Evolutionary conservation across 2,797 vertebrate genomes (phyloP).

Genomic region (Sebastes cheni): DNA sequence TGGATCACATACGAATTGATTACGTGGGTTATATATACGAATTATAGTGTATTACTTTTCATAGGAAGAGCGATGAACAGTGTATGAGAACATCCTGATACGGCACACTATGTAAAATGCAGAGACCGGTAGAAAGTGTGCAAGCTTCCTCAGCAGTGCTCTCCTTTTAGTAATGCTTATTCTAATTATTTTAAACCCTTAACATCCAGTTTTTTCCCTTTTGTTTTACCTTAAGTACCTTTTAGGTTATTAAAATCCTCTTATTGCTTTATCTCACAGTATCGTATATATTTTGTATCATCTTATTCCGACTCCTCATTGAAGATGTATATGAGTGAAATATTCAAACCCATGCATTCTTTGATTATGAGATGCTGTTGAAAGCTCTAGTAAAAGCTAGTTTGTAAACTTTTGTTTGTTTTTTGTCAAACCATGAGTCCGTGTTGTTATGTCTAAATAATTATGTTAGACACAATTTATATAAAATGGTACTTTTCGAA

Average conservation of each 20-base stretch:
- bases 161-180: not conserved
- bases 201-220: not conserved
- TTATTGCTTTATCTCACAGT: not conserved
- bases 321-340: not conserved
- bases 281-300: not conserved
- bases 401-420: not conserved
- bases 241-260: not conserved
- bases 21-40: not conserved
- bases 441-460: not conserved
- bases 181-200: not conserved
- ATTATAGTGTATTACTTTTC: not conserved
- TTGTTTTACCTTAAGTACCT: not conserved
- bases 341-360: too few species aligned
- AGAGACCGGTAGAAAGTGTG: not conserved
- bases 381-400: not conserved
- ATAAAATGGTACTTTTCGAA: not conserved
- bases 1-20: not conserved
- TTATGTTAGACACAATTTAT: not conserved
- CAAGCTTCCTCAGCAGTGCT: not conserved
- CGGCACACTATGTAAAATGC: too few species aligned
- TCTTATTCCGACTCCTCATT: not conserved
- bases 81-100: not conserved
- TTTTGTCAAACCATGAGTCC: not conserved
- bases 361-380: too few species aligned
- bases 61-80: not conserved